Base-by-base conservation (phyloP, 2,113 vertebrate genomes). In the Hiodon tergisus region DNA sequence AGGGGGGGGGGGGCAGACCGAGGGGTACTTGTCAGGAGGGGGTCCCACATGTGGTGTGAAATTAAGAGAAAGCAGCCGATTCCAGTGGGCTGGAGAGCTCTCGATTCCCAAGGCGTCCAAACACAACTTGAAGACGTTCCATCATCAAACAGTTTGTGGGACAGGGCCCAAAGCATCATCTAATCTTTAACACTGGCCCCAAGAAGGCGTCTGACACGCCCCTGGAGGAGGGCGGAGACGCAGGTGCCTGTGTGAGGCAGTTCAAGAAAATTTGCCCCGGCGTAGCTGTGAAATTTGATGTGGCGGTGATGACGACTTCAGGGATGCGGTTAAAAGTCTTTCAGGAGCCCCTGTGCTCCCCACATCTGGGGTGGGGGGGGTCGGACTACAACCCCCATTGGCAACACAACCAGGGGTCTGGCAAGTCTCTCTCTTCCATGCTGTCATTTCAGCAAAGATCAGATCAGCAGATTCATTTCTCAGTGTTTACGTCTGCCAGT, bases 241-340 rank as follows among this genome's bases (percentile, higher is more conserved):
- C 9, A 10, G 3, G 63, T 7, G 63, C 31, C 31, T 66, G 63
- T 66, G 46, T 17, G 63, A 66, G 63, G 48, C 63, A 66, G 63
- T 17, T 66, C 63, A 66, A 47, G 63, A 66, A 66, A 66, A 31
- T 66, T 66, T 66, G 48, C 63, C 46, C 48, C 6, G 63, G 31
- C 48, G 46, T 11, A 66, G 63, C 46, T 7, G 31, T 48, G 31
- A n/a, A n/a, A n/a, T n/a, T n/a, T n/a, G n/a, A n/a, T n/a, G 63
- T 66, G 62, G 62, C 31, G 47, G 62, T 65, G 63, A 66, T 66
- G 46, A 47, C 48, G 63, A 17, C 63, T 66, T 47, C 63, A 17
- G 3, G 46, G 63, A 66, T 47, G 48, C 63, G 48, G 31, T 66
- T 66, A 47, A 47, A 66, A 47, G 63, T 46, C 63, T 66, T 11